These are phyloP conservation scores for Epinephelus moara DNA, from an alignment of 2,113 vertebrate species.

Conservation along the genomic window DNA sequence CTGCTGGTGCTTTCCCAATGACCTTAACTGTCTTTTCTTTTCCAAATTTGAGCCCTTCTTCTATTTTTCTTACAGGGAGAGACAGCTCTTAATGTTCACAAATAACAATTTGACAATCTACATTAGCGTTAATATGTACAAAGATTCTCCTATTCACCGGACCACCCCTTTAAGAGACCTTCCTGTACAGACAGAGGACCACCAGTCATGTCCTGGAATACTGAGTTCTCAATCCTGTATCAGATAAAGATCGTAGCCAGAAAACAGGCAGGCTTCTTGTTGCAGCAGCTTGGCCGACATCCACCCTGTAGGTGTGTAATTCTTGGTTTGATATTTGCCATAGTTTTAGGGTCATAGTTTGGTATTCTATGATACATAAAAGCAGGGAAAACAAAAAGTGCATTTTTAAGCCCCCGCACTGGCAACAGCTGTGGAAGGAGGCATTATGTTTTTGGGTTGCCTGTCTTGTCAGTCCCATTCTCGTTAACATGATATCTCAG, in stretches of 20 bases:
- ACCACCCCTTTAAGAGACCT: constrained; percentile 4
- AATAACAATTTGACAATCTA: constrained; percentile 15
- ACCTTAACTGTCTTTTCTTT: not conserved
- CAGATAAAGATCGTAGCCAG: constrained; percentile 52
- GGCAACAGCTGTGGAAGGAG: too few relatives aligned
- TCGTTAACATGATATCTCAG: too few relatives aligned
- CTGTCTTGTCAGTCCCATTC: too few relatives aligned
- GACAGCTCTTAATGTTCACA: constrained; percentile 13
- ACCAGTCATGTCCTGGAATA: constrained; percentile 47
- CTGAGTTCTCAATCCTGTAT: constrained; percentile 40
- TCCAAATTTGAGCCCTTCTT: not conserved
- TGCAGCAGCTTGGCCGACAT: constrained; percentile 44
- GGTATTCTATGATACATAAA: not conserved
- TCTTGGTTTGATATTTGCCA: constrained; percentile 17
- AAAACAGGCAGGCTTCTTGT: constrained; percentile 47
- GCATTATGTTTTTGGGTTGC: too few relatives aligned
- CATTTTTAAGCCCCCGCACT: too few relatives aligned
- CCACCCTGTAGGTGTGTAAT: constrained; percentile 28
- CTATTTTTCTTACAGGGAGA: constrained; percentile 19
- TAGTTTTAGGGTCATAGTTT: constrained; percentile 4
- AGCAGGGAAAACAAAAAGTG: too few relatives aligned
- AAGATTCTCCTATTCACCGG: constrained; percentile 5
- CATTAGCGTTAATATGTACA: constrained; percentile 4
- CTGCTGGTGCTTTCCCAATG: constrained; percentile 17
- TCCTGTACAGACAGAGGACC: constrained; percentile 44